Evolutionary conservation across 2,797 vertebrate genomes (phyloP), one percentile per base, ranked within the genome.

Genomic region (Dicrostonyx torquatus): DNA sequence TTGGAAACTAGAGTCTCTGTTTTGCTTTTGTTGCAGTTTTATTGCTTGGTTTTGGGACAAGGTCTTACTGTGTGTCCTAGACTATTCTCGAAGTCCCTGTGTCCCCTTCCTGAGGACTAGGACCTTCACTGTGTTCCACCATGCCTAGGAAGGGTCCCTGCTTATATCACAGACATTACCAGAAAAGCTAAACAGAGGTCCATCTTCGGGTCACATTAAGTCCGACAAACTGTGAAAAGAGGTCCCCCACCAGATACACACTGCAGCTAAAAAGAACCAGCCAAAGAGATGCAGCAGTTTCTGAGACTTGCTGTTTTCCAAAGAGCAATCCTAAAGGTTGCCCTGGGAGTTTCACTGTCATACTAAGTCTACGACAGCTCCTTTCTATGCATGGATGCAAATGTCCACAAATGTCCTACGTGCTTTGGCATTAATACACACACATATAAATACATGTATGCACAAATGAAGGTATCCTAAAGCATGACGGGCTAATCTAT

Each of bases 401-500:
- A 50, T 80, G 34, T 37, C 79, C 6, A 60, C 37, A 70, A 29
- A 29, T 76, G 37, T 64, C 77, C 58, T 31, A 34, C 40, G 37
- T 20, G 15, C 68, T 91, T 93, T 26, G 62, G 0, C 43, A 82
- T 93, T 88, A 85, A 66, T 53, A 70, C 55, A 43, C 26, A 86
- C 53, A 83, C 12, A 88, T 15, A 50, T 43, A 72, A 55, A 89
- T 76, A 37, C 55, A 77, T 82, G 55, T n/a, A 82, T 37, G 43
- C 66, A 94, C 40, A 85, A 20, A 40, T 73, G n/a, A 68, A 24
- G 80, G 90, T 91, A 88, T 58, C 84, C 94, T 58, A 95, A 58
- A 89, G 50, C 82, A 62, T 78, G 53, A 11, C 45, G 45, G 60
- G 40, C 66, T 62, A 70, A 66, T 45, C 34, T 80, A 22, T 43